Evolutionary conservation across 2,888 invertebrate species (phyloP).

Genomic region (Trissonchulus sp.): DNA sequence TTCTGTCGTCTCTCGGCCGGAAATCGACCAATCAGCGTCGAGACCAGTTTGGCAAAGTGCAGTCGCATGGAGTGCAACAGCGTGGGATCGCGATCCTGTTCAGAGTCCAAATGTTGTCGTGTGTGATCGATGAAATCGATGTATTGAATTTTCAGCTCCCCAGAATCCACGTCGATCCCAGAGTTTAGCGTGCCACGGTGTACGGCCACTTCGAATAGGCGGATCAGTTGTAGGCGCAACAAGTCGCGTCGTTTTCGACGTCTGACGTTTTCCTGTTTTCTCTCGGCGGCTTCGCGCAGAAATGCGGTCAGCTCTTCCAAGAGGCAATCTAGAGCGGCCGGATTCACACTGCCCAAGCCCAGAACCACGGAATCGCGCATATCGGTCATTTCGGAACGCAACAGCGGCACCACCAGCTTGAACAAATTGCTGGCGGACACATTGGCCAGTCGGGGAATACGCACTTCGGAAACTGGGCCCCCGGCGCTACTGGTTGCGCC

Average conservation of each 20-base stretch:
- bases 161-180: conserved; percentile 56
- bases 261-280: conserved; percentile 93
- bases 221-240: conserved; percentile 78
- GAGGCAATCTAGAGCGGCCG: conserved; percentile 84
- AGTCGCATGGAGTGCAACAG: conserved; percentile 76
- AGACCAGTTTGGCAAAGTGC: conserved; percentile 87
- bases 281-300: conserved; percentile 88
- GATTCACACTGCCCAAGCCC: conserved; percentile 89
- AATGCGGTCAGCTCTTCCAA: conserved; percentile 88
- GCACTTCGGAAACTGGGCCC: conserved; percentile 31
- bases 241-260: conserved; percentile 82
- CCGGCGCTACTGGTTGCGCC: not conserved
- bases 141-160: conserved; percentile 74
- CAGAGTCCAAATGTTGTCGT: conserved; percentile 78
- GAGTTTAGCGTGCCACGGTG: conserved; percentile 74
- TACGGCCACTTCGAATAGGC: conserved; percentile 83
- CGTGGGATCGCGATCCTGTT: conserved; percentile 83
- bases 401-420: conserved; percentile 81
- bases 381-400: conserved; percentile 85
- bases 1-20: conserved; percentile 80
- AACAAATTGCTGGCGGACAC: conserved; percentile 79
- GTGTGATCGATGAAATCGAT: conserved; percentile 93
- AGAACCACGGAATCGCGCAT: conserved; percentile 87
- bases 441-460: conserved; percentile 57
- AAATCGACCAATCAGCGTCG: conserved; percentile 86